These are phyloP conservation scores for Colistium nudipinnis DNA, from an alignment of 2,113 vertebrate species.

Conservation along the genomic window DNA sequence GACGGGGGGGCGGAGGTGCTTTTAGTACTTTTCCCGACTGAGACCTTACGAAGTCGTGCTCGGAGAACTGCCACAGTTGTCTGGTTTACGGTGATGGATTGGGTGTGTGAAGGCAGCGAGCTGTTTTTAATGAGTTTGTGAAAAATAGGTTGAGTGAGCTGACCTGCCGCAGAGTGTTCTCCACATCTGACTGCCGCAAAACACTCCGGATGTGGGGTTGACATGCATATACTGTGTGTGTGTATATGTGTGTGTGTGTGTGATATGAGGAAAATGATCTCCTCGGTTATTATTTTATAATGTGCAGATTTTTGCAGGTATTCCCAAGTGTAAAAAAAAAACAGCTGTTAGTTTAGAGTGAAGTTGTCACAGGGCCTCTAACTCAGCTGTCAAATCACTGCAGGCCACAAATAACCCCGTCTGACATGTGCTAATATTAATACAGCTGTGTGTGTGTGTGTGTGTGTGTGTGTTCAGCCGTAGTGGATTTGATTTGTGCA, in stretches of 20 bases:
- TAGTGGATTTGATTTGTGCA: constrained; percentile 55
- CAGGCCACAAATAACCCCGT: background rate
- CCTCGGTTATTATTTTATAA: background rate
- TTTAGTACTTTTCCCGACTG: background rate
- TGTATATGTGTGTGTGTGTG: too few relatives aligned
- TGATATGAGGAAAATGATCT: rapidly evolving
- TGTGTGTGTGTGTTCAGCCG: constrained; percentile 26
- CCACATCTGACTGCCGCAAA: background rate
- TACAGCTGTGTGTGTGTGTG: background rate
- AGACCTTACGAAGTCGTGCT: background rate
- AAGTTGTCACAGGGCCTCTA: background rate
- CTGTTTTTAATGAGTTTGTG: constrained; percentile 35
- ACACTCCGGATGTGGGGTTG: too few relatives aligned
- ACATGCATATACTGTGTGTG: too few relatives aligned
- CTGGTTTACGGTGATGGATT: constrained; percentile 39
- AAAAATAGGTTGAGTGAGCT: background rate
- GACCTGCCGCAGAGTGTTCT: constrained; percentile 11
- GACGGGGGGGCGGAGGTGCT: too few relatives aligned
- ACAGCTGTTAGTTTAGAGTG: background rate
- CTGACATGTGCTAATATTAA: constrained; percentile 3
- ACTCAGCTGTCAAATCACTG: constrained; percentile 1
- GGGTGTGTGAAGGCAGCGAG: constrained; percentile 33
- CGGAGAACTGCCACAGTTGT: constrained; percentile 16
- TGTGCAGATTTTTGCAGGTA: background rate
- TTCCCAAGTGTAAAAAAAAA: background rate